These are phyloP conservation scores for Exaiptasia diaphana DNA, from an alignment of 64 coral and sea anemone species.

Conservation along the genomic window DNA sequence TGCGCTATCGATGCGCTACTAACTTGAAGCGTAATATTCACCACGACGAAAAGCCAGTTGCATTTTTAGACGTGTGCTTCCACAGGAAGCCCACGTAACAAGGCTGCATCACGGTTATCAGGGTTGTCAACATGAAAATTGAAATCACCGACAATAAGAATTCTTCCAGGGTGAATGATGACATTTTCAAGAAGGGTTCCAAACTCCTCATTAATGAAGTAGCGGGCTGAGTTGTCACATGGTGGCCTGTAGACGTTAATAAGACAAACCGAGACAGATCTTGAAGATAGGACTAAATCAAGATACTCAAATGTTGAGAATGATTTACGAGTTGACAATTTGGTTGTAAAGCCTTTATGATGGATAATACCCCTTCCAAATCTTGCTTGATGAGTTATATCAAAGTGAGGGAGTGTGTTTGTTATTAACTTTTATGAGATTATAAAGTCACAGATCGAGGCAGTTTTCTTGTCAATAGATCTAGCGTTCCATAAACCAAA, in stretches of 20 bases:
- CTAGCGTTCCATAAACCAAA: not conserved
- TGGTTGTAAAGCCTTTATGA: not conserved
- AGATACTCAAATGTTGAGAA: not conserved
- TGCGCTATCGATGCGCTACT: no score
- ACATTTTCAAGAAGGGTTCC: not conserved
- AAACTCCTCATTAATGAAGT: no score
- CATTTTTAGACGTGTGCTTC: no score
- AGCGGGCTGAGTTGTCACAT: no score
- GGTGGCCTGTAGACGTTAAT: not conserved
- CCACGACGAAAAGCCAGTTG: no score
- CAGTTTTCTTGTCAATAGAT: not conserved
- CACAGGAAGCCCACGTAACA: not conserved
- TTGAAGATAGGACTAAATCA: no score
- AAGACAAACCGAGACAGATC: no score
- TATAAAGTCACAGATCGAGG: not conserved
- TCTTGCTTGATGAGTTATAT: not conserved
- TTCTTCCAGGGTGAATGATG: not conserved
- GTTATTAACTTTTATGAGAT: not conserved
- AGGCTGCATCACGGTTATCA: not conserved
- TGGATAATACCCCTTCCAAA: not conserved
- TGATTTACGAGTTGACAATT: not conserved
- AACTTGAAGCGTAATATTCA: no score
- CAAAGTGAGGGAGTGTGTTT: not conserved
- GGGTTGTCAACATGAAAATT: not conserved
- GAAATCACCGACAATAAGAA: not conserved